Conservation (phyloP, 2,888 invertebrate genomes). For the Drosophila affinis region DNA sequence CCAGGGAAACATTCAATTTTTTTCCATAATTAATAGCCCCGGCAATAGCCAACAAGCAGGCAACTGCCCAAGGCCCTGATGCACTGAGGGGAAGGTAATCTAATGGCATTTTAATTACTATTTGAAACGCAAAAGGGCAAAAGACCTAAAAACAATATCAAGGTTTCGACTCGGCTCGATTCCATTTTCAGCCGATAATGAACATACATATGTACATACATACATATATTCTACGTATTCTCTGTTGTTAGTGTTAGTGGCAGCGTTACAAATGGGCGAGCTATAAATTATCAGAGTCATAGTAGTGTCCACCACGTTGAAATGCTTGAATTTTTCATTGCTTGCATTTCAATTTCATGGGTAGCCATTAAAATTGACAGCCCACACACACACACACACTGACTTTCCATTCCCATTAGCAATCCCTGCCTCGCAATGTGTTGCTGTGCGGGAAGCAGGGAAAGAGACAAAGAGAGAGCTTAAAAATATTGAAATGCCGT, state of each 20-base stretch:
- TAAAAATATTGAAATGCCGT: constrained; percentile 10
- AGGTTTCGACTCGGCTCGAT: neutral
- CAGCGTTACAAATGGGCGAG: constrained; percentile 44
- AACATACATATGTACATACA: neutral
- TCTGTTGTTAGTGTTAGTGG: constrained; percentile 28
- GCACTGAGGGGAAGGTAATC: constrained; percentile 27
- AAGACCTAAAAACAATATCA: constrained; percentile 25
- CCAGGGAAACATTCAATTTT: constrained; percentile 20
- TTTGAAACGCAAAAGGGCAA: constrained; percentile 30
- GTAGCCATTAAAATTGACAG: constrained; percentile 72
- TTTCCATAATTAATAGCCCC: constrained; percentile 35
- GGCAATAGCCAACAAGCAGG: constrained; percentile 1
- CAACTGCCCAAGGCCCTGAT: constrained; percentile 3
- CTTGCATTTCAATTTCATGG: constrained; percentile 75
- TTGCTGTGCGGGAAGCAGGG: constrained; percentile 47
- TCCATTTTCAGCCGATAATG: neutral
- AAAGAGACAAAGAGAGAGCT: constrained; percentile 13
- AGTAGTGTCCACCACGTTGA: constrained; percentile 73
- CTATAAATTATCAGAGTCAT: constrained; percentile 65
- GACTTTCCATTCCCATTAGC: neutral
- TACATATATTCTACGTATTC: constrained; percentile 5
- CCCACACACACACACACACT: constrained; percentile 29
- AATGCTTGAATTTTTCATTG: constrained; percentile 72
- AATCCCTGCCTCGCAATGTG: constrained; percentile 40
- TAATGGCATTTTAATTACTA: constrained; percentile 71